A percentile compares a stretch with the other conserved stretches of the same genome.
Evolutionary conservation across 1,140 invertebrate genomes (phyloP).

Genomic region (Chymomyza costata): DNA sequence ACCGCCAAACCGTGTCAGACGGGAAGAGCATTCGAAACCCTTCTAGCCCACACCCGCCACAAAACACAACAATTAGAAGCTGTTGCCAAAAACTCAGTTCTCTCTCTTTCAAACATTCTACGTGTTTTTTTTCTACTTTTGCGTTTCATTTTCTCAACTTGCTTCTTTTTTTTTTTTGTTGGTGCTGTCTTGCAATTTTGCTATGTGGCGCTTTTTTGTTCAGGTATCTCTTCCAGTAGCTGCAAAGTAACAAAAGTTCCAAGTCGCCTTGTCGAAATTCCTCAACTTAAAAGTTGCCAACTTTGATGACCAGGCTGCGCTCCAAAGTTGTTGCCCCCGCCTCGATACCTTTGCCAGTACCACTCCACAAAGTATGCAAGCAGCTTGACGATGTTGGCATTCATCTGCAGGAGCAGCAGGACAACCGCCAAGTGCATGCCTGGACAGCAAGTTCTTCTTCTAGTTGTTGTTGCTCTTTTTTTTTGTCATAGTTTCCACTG

Average conservation of each 20-base stretch:
- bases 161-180: slow-evolving; percentile 3
- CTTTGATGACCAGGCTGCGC: slow-evolving; percentile 56
- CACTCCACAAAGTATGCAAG: slow-evolving; percentile 31
- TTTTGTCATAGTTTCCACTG: slow-evolving; percentile 12
- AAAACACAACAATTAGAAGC: slow-evolving; percentile 57
- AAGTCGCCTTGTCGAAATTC: slow-evolving; percentile 69
- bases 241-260: slow-evolving; percentile 61
- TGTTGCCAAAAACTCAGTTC: slow-evolving; percentile 20
- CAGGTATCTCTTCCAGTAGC: slow-evolving; percentile 35
- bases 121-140: slow-evolving; percentile 22
- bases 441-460: slow-evolving; percentile 47
- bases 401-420: slow-evolving; percentile 19
- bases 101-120: too few species aligned
- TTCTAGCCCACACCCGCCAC: neutral
- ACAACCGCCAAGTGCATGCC: slow-evolving; percentile 58
- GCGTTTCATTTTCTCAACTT: slow-evolving; percentile 9
- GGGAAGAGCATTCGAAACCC: too few species aligned
- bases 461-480: slow-evolving; percentile 3
- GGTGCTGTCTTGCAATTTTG: slow-evolving; percentile 3
- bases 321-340: too few species aligned
- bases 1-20: neutral
- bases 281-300: slow-evolving; percentile 68
- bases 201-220: slow-evolving; percentile 1
- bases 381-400: slow-evolving; percentile 18
- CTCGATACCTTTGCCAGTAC: too few species aligned